These are phyloP conservation scores for Drosophila azteca DNA, from an alignment of 1,140 invertebrate genomes.

Conservation along the genomic window DNA sequence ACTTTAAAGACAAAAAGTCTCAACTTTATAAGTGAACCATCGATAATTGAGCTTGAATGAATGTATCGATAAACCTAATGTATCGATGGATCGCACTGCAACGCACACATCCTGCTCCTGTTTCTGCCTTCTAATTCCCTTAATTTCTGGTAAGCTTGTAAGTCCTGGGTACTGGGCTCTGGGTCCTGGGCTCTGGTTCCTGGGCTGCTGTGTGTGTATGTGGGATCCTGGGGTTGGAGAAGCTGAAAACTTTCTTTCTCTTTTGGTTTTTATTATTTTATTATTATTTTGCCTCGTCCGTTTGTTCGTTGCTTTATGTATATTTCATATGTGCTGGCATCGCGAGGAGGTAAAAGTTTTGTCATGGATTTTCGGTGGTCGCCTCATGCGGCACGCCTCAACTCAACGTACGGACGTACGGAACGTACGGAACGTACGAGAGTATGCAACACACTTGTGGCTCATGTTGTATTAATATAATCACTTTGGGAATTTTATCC, in stretches of 20 bases:
- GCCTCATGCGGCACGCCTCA: constrained; percentile 51
- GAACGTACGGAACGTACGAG: too few species aligned
- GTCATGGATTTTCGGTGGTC: constrained; percentile 60
- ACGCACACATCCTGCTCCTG: too few species aligned
- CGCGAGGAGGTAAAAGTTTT: constrained; percentile 43
- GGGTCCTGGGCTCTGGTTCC: too few species aligned
- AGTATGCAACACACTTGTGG: constrained; percentile 77
- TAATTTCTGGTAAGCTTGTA: too few species aligned
- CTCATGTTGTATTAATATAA: constrained; percentile 82
- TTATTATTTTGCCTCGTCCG: constrained; percentile 34
- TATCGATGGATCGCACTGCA: too few species aligned
- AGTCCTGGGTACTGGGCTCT: too few species aligned
- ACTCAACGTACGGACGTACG: constrained; percentile 29
- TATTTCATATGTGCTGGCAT: constrained; percentile 40
- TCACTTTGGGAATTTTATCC: constrained; percentile 75
- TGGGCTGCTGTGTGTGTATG: too few species aligned
- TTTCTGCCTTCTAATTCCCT: too few species aligned
- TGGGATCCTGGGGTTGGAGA: constrained; percentile 12
- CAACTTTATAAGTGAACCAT: too few species aligned
- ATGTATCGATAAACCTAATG: too few species aligned
- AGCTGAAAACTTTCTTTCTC: constrained; percentile 39
- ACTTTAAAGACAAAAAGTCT: too few species aligned
- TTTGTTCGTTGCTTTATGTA: constrained; percentile 44
- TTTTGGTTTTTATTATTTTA: constrained; percentile 45
- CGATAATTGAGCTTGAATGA: too few species aligned